phyloP scores from a whole-genome alignment of 2,113 vertebrate genomes.

The Columba janthina region DNA sequence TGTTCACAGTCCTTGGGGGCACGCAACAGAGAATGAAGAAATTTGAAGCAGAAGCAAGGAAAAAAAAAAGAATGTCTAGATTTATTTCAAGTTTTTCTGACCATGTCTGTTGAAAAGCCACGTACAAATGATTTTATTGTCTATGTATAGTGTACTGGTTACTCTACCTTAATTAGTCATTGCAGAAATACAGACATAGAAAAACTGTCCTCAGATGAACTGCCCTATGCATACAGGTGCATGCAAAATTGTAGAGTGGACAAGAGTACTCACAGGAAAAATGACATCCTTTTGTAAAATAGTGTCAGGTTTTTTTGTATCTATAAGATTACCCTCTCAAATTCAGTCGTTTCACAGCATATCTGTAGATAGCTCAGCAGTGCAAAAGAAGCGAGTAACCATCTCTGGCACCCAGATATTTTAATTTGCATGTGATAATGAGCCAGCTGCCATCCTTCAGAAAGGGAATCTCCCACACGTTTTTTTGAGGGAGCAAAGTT shows the following conservation, averaged over 20 bases:
- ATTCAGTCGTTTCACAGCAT: not conserved
- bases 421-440: conserved; percentile 41
- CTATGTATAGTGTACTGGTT: not conserved
- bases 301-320: not conserved
- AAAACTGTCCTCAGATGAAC: not conserved
- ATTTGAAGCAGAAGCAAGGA: not conserved
- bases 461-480: conserved; percentile 30
- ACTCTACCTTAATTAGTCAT: not conserved
- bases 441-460: conserved; percentile 8
- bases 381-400: not conserved
- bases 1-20: not conserved
- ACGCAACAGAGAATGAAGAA: not conserved
- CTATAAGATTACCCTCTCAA: not conserved
- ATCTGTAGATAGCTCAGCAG: not conserved
- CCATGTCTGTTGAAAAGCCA: not conserved
- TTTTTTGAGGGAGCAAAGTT: not conserved
- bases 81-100: not conserved
- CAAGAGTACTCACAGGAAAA: not conserved
- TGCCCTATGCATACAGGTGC: not conserved
- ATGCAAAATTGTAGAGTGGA: not conserved
- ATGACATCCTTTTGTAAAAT: not conserved
- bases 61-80: not conserved
- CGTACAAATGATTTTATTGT: not conserved
- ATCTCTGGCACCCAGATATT: conserved; percentile 60
- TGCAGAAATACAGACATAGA: not conserved